Base-by-base conservation (phyloP, 2,888 invertebrate genomes). In the Azorinus chamasolen region DNA sequence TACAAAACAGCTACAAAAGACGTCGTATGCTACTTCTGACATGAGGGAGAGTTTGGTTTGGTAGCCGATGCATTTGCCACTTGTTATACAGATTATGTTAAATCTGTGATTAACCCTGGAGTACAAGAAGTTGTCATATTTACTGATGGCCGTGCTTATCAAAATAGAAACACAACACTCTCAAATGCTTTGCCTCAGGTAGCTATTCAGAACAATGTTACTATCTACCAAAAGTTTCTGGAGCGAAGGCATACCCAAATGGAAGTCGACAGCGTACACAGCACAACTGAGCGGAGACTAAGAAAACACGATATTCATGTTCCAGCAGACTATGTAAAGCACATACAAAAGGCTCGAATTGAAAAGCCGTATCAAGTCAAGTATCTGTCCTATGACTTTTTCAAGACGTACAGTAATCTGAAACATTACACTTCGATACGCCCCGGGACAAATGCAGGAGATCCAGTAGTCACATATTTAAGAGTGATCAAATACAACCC, bases 91-190 rank as follows among this genome's bases (percentile, higher is more conserved):
- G n/a, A 59, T 22, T 18, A 46, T 6, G 18, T 59, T 4, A n/a
- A 39, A 10, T 16, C 4, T 16, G 6, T 59, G 10, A 2, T 46
- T 20, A 55, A 51, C 25, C 53, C 50, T 10, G 18, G 20, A 20
- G 50, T 63, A 25, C 41, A 61, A 41, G 65, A 68, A 51, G 10
- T 80, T 16, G 63, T 76, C 18, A 59, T 82, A 24, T 82, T 53
- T 57, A 75, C 78, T 41, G 82, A 82, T 66, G 83, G 79, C 2
- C 80, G 76, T 41, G 61, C 43, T n/a, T 66, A 76, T 48, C 76
- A 76, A 46, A 71, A 76, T 58, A 43, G 71, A 22, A 77, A 79
- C 54, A 37, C 37, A 45, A 51, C 53, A 16, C 27, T 79, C 18
- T 27, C 70, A 25, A 79, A 76, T 63, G 53, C 76, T 12, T 53